Evolutionary conservation across 2,888 invertebrate species (phyloP).

Genomic region (Tuberolachnus salignus): DNA sequence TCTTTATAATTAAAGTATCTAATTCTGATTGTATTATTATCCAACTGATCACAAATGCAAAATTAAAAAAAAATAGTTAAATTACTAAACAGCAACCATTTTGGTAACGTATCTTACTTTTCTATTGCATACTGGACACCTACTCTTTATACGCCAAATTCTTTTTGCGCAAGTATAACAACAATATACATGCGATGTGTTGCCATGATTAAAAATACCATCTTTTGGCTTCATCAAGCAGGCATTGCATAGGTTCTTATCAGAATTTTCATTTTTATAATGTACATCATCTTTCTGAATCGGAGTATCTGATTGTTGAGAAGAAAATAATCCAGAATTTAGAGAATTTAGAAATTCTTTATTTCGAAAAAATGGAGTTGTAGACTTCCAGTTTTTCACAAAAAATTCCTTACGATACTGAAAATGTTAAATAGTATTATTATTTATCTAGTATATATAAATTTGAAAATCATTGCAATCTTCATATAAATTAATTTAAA

Average conservation of each 20-base stretch:
- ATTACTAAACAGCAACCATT: constrained; percentile 55
- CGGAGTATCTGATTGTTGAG: background rate
- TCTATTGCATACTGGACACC: constrained; percentile 59
- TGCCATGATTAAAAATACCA: constrained; percentile 59
- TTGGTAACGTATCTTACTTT: constrained; percentile 58
- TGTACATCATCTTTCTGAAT: background rate
- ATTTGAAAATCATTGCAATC: too few species aligned
- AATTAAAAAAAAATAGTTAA: too few species aligned
- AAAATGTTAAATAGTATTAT: background rate
- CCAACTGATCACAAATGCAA: too few species aligned
- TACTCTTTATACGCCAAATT: constrained; percentile 57
- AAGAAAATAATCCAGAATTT: background rate
- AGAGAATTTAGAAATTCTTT: background rate
- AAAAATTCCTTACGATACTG: constrained; percentile 25
- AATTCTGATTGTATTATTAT: too few species aligned
- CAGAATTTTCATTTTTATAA: background rate
- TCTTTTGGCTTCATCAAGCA: constrained; percentile 58
- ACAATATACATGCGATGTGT: constrained; percentile 58
- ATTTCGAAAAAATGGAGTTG: too few species aligned
- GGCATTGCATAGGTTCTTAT: constrained; percentile 55
- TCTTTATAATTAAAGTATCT: too few species aligned
- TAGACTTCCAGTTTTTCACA: background rate
- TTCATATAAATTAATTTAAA: too few species aligned
- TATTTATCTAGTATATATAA: background rate
- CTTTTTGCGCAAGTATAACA: constrained; percentile 59